These are phyloP conservation scores for Rhingia rostrata DNA, from an alignment of 2,888 invertebrate genomes.

Conservation along the genomic window DNA sequence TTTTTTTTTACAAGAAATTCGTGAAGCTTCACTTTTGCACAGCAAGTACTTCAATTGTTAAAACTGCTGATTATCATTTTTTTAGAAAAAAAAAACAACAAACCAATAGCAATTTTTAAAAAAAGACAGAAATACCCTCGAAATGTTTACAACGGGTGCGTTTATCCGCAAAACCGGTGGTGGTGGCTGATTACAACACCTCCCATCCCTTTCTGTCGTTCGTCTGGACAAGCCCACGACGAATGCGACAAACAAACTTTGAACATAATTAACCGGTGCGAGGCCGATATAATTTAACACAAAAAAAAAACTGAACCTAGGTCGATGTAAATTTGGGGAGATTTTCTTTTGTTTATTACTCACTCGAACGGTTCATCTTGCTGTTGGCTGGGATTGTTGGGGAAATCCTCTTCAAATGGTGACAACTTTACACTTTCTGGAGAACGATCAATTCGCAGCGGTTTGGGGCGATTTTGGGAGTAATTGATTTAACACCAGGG, in stretches of 20 bases:
- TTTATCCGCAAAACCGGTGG: slow-evolving; percentile 13
- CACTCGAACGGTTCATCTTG: slow-evolving; percentile 70
- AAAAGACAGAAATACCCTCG: background rate
- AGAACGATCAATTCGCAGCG: background rate
- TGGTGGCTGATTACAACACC: slow-evolving; percentile 20
- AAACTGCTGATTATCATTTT: background rate
- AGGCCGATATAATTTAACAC: slow-evolving; percentile 31
- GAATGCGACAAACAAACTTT: slow-evolving; percentile 71
- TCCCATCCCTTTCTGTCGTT: slow-evolving; percentile 63
- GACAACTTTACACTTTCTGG: background rate
- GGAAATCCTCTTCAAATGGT: background rate
- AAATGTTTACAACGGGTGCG: slow-evolving; percentile 47
- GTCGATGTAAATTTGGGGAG: background rate
- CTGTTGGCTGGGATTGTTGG: background rate
- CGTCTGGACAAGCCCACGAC: background rate
- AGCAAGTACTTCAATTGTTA: background rate
- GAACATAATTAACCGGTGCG: slow-evolving; percentile 69
- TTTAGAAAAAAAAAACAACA: background rate
- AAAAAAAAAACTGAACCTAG: slow-evolving; percentile 6
- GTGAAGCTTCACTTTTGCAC: background rate
- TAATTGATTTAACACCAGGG: background rate
- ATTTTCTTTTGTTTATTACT: slow-evolving; percentile 44
- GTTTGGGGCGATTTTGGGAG: background rate
- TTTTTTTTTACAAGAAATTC: background rate
- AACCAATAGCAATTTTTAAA: background rate